phyloP scores from a whole-genome alignment of 2,113 vertebrate species.

The Poeciliopsis retropinna region DNA sequence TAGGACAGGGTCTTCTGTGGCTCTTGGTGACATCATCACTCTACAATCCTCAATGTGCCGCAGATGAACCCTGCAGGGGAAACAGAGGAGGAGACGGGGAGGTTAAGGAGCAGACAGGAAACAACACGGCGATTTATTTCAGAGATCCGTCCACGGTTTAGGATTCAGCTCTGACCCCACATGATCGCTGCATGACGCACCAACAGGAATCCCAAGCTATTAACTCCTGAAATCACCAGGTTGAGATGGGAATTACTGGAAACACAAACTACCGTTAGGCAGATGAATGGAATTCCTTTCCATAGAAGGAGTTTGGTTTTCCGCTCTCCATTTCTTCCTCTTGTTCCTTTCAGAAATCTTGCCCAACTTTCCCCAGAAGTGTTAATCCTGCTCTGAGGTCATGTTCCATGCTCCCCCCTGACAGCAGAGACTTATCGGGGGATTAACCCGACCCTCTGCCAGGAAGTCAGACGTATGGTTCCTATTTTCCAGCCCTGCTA shows the following conservation, averaged over 20 bases:
- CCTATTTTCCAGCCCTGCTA: constrained; percentile 65
- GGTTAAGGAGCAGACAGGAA: constrained; percentile 55
- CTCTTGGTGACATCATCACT: constrained; percentile 50
- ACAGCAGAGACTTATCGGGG: constrained; percentile 29
- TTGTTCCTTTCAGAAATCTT: constrained; percentile 51
- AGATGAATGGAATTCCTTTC: constrained; percentile 74
- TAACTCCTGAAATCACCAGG: constrained; percentile 72
- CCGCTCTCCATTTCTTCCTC: constrained; percentile 26
- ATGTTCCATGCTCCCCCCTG: constrained; percentile 16
- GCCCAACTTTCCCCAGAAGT: constrained; percentile 28
- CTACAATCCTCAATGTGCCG: constrained; percentile 22
- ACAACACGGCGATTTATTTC: constrained; percentile 61
- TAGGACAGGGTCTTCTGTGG: constrained; percentile 47
- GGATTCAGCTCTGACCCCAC: constrained; percentile 45
- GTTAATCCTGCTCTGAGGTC: constrained; percentile 46
- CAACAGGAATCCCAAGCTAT: constrained; percentile 64
- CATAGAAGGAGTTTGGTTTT: constrained; percentile 65
- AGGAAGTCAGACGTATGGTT: constrained; percentile 62
- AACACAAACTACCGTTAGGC: constrained; percentile 63
- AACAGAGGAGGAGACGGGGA: constrained; percentile 54
- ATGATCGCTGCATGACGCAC: constrained; percentile 49
- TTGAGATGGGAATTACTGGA: constrained; percentile 52
- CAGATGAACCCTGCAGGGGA: constrained; percentile 36
- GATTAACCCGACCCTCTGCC: constrained; percentile 44
- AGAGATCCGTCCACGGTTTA: neutral